Evolutionary conservation across 2,113 vertebrate species (phyloP).

Genomic region (Recurvirostra avosetta): DNA sequence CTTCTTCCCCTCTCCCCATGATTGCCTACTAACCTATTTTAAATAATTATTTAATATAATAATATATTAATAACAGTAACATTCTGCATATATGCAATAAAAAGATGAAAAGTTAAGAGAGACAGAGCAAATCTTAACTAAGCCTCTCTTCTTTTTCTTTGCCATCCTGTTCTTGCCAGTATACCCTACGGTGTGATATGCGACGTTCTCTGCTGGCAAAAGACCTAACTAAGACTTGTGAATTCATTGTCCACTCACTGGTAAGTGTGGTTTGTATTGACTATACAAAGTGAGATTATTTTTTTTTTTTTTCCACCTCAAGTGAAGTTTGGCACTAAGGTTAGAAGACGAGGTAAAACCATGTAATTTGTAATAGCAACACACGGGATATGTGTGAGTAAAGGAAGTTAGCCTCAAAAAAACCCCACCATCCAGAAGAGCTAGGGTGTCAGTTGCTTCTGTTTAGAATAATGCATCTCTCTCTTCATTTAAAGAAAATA

Average conservation of each 20-base stretch:
- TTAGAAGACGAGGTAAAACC: background rate
- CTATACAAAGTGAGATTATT: background rate
- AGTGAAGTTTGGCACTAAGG: background rate
- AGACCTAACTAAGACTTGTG: slow-evolving; percentile 91
- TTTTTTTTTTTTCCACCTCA: background rate
- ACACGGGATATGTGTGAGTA: rapidly evolving
- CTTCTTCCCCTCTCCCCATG: background rate
- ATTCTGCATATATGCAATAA: background rate
- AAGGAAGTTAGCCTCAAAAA: background rate
- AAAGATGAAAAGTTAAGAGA: background rate
- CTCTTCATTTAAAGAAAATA: background rate
- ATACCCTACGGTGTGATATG: slow-evolving; percentile 93
- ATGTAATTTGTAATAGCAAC: background rate
- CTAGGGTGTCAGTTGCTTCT: background rate
- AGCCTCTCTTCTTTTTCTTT: background rate
- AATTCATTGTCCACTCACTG: slow-evolving; percentile 92
- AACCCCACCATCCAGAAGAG: background rate
- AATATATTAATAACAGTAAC: background rate
- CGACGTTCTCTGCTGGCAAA: slow-evolving; percentile 90
- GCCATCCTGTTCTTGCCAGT: slow-evolving; percentile 67
- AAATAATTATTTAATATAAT: background rate
- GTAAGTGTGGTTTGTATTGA: slow-evolving; percentile 69
- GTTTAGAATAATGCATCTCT: background rate
- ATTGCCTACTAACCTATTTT: background rate
- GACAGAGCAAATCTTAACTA: background rate